phyloP scores from a whole-genome alignment of 1,140 invertebrate species.

The Bemisia tabaci region DNA sequence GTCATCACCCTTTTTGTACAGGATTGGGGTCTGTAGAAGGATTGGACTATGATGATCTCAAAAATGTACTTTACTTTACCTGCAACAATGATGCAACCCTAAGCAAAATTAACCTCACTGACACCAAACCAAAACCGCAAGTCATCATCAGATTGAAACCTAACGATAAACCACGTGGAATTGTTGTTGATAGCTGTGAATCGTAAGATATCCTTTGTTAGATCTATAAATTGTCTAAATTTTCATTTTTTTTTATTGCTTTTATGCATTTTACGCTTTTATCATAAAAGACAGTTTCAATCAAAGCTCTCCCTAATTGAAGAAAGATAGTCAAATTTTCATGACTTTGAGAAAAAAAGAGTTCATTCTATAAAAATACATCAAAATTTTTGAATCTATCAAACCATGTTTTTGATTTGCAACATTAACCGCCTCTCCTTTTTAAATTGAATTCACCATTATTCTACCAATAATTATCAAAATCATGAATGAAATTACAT shows the following conservation, averaged over 20 bases:
- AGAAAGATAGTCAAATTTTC: not conserved
- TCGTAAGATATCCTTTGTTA: constrained; percentile 33
- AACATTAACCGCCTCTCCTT: too few relatives aligned
- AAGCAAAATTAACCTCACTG: constrained; percentile 40
- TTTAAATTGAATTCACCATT: too few relatives aligned
- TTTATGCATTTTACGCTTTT: constrained; percentile 1
- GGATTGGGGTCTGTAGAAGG: constrained; percentile 71
- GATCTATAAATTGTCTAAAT: not conserved
- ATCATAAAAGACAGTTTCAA: too few relatives aligned
- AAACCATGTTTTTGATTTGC: too few relatives aligned
- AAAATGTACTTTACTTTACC: constrained; percentile 67
- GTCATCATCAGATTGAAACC: constrained; percentile 48
- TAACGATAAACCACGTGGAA: constrained; percentile 67
- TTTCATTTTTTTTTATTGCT: constrained; percentile 1
- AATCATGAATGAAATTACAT: too few relatives aligned
- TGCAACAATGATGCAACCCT: constrained; percentile 67
- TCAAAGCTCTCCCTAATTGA: not conserved
- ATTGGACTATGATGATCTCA: constrained; percentile 52
- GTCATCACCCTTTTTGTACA: constrained; percentile 22
- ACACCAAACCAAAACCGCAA: constrained; percentile 33
- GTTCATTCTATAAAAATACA: not conserved
- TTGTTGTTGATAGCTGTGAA: constrained; percentile 66
- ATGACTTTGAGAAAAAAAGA: not conserved
- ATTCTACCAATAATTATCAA: too few relatives aligned
- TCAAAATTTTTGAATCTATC: constrained; percentile 3